A percentile compares a stretch with the other conserved stretches of the same genome.
These are phyloP conservation scores for Synergus itoensis DNA, from an alignment of 2,888 invertebrate species.

Conservation along the genomic window DNA sequence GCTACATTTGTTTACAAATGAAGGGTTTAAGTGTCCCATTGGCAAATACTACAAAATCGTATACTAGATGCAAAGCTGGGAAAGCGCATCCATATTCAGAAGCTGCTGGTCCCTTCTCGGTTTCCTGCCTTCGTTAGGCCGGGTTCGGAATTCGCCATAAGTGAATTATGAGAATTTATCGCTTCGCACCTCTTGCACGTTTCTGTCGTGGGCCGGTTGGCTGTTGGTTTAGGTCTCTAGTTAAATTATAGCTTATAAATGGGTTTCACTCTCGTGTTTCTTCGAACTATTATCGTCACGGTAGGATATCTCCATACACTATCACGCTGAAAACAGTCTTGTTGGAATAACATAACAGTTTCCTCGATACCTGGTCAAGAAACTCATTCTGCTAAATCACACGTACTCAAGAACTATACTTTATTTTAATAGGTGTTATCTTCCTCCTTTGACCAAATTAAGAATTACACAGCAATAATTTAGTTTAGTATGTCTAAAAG, in stretches of 20 bases:
- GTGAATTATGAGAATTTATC: conserved; percentile 71
- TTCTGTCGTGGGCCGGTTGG: conserved; percentile 56
- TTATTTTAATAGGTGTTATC: not conserved
- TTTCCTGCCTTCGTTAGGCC: conserved; percentile 44
- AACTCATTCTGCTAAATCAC: conserved; percentile 9
- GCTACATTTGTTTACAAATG: not conserved
- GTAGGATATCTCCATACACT: conserved; percentile 36
- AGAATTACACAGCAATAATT: not conserved
- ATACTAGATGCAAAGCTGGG: conserved; percentile 36
- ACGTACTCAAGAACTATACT: not conserved
- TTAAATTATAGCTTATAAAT: conserved; percentile 60
- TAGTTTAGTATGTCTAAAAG: not conserved
- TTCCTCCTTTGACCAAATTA: not conserved
- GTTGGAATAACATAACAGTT: conserved; percentile 20
- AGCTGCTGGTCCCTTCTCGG: conserved; percentile 41
- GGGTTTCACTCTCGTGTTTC: conserved; percentile 51
- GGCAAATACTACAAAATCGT: conserved; percentile 4
- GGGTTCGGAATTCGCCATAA: conserved; percentile 56
- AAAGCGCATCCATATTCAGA: conserved; percentile 48
- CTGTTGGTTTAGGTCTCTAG: conserved; percentile 63
- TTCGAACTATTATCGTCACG: conserved; percentile 42
- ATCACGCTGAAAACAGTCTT: conserved; percentile 13
- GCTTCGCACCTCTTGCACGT: conserved; percentile 62
- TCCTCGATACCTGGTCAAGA: not conserved
- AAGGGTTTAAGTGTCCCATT: conserved; percentile 20